These are phyloP conservation scores for Abramis brama DNA, from an alignment of 2,113 vertebrate species.

Conservation along the genomic window DNA sequence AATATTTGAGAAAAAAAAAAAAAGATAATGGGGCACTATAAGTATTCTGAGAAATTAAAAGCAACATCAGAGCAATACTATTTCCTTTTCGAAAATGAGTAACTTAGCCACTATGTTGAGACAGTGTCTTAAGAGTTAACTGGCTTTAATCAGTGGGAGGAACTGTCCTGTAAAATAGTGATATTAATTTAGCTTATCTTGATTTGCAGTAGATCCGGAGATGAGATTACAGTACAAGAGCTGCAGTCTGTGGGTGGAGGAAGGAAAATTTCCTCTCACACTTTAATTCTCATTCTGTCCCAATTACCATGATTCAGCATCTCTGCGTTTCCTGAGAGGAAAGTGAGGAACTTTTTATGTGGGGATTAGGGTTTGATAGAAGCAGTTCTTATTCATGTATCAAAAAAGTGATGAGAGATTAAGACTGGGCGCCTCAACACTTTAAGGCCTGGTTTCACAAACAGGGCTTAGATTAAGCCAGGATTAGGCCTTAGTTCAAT, in stretches of 20 bases:
- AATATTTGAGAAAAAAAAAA: too few species aligned
- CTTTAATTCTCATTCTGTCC: constrained; percentile 60
- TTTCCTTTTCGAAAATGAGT: background rate
- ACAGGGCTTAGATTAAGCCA: too few species aligned
- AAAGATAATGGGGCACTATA: too few species aligned
- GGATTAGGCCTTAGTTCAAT: too few species aligned
- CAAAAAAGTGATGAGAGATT: background rate
- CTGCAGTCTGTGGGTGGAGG: constrained; percentile 29
- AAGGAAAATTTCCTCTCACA: constrained; percentile 44
- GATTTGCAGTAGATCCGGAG: constrained; percentile 39
- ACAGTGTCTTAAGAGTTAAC: too few species aligned
- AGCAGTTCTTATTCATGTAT: background rate
- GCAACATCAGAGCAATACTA: background rate
- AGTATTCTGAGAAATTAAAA: background rate
- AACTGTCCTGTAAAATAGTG: constrained; percentile 21
- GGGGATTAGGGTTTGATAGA: background rate
- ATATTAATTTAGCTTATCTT: constrained; percentile 57
- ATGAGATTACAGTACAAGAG: constrained; percentile 37
- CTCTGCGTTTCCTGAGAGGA: constrained; percentile 25
- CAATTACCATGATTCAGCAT: constrained; percentile 57
- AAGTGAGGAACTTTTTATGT: background rate
- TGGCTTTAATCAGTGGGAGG: constrained; percentile 37
- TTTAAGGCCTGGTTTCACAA: too few species aligned
- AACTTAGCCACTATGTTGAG: too few species aligned
- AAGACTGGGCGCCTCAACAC: background rate